Evolutionary conservation across 2,797 vertebrate genomes (phyloP).

Genomic region (Smutsia gigantea): DNA sequence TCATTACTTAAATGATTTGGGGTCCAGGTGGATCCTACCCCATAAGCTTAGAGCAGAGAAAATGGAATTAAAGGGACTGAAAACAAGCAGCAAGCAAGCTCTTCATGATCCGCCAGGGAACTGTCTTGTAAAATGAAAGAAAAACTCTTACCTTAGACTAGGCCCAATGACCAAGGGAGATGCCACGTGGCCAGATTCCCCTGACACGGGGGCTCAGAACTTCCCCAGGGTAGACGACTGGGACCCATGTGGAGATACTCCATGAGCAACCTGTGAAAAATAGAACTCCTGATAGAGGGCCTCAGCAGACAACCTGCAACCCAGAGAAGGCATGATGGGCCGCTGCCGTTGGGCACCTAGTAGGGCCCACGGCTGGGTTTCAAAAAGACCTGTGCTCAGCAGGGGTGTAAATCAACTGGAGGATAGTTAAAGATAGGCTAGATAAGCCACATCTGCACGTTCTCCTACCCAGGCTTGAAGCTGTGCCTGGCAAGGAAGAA

Average conservation of each 20-base stretch:
- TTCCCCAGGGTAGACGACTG: background rate
- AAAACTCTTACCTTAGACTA: background rate
- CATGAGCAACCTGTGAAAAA: background rate
- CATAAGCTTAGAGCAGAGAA: background rate
- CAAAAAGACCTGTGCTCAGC: background rate
- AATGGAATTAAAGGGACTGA: background rate
- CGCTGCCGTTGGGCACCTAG: background rate
- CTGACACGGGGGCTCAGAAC: background rate
- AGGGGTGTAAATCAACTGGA: background rate
- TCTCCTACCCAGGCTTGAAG: accelerated
- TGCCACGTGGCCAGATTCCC: background rate
- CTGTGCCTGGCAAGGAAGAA: background rate
- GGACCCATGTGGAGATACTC: background rate
- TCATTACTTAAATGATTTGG: background rate
- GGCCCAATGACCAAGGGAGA: background rate
- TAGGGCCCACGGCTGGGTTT: background rate
- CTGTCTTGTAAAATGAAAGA: background rate
- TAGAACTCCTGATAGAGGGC: background rate
- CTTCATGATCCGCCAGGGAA: background rate
- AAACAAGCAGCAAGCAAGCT: background rate
- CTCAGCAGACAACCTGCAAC: background rate
- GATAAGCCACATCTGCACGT: background rate
- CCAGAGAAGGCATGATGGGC: background rate
- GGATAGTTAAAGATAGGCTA: background rate
- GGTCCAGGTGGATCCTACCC: background rate